phyloP scores from a whole-genome alignment of 2,797 vertebrate genomes.

The Ibycter americanus region DNA sequence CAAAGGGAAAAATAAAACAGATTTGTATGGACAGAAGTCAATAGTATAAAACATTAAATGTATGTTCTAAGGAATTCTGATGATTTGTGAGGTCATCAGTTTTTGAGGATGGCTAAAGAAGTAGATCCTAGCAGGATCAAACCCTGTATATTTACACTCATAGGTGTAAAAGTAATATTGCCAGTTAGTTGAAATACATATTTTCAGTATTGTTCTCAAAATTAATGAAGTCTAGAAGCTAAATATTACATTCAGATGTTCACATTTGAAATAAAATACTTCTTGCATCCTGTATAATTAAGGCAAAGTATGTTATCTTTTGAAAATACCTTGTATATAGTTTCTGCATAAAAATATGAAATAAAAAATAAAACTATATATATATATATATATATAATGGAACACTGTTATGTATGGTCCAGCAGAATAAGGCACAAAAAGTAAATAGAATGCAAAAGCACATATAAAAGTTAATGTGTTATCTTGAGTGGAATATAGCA shows the following conservation, averaged over 20 bases:
- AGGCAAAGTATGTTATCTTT: conserved; percentile 66
- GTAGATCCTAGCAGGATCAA: conserved; percentile 56
- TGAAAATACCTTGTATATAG: conserved; percentile 63
- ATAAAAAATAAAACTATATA: conserved; percentile 65
- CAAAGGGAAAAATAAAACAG: conserved; percentile 15
- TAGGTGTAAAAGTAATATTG: conserved; percentile 32
- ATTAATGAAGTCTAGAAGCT: conserved; percentile 33
- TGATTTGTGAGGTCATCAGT: neutral
- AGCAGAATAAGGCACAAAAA: conserved; percentile 71
- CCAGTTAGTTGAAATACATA: conserved; percentile 26
- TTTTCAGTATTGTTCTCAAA: conserved; percentile 55
- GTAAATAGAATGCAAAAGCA: conserved; percentile 71
- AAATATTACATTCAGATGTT: conserved; percentile 20
- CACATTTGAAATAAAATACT: conserved; percentile 48
- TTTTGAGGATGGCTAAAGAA: conserved; percentile 21
- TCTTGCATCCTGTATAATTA: conserved; percentile 46
- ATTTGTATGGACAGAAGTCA: conserved; percentile 6
- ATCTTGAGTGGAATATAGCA: conserved; percentile 52
- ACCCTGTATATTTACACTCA: conserved; percentile 32
- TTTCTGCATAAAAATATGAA: conserved; percentile 73
- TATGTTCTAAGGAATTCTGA: neutral
- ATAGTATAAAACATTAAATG: neutral
- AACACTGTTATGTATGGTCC: conserved; percentile 59
- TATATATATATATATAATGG: conserved; percentile 52
- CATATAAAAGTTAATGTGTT: conserved; percentile 56